Evolutionary conservation across 2,113 vertebrate species (phyloP).

Genomic region (Mastomys coucha): DNA sequence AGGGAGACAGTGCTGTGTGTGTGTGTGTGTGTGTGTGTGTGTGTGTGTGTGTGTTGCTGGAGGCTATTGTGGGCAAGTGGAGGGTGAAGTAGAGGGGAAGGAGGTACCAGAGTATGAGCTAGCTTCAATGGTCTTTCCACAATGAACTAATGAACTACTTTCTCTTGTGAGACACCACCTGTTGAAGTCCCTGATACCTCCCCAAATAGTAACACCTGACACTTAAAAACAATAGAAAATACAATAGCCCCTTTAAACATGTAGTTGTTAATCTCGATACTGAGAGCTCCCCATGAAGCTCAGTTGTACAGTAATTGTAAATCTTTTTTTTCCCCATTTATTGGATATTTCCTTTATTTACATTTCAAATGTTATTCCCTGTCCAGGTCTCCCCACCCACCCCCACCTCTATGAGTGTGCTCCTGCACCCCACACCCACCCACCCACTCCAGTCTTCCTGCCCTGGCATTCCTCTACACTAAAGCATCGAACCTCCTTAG

Average conservation of each 20-base stretch:
- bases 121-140: background rate
- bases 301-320: slow-evolving; percentile 37
- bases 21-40: background rate
- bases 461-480: too few species aligned
- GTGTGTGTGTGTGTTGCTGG: background rate
- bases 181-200: background rate
- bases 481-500: too few species aligned
- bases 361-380: too few species aligned
- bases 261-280: slow-evolving; percentile 54
- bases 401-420: too few species aligned
- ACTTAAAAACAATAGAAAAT: slow-evolving; percentile 42
- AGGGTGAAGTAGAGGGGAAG: background rate
- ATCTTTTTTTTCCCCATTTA: background rate
- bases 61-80: background rate
- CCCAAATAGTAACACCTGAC: background rate
- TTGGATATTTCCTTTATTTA: too few species aligned
- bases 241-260: slow-evolving; percentile 17
- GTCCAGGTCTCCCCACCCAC: too few species aligned
- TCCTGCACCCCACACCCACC: too few species aligned
- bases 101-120: background rate
- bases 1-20: background rate
- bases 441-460: too few species aligned
- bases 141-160: background rate
- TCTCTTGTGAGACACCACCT: background rate
- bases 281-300: background rate